Conservation (phyloP, 2,797 vertebrate genomes). For the Muraenolepis orangiensis region DNA sequence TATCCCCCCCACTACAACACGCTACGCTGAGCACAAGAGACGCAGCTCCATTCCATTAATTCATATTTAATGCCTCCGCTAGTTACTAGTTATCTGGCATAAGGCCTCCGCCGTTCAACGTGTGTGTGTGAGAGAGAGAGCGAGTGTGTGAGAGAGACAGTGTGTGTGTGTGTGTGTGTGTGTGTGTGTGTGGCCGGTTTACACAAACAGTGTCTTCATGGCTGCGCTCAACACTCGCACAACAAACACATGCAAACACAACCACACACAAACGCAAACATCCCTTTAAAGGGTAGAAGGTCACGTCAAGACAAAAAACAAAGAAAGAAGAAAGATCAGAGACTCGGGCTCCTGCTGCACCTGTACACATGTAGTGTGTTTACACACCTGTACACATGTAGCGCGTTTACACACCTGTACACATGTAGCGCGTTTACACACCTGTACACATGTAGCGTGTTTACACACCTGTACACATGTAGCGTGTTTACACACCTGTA, state of each 20-base stretch:
- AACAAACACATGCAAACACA: neutral
- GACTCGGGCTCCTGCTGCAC: conserved; percentile 46
- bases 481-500: conserved; percentile 70
- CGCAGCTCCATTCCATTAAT: conserved; percentile 73
- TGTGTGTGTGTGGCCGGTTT: neutral
- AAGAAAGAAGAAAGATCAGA: too few species aligned
- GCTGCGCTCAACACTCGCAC: neutral
- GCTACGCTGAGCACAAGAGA: conserved; percentile 66
- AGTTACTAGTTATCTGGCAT: conserved; percentile 43
- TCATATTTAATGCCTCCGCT: conserved; percentile 72
- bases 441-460: conserved; percentile 65
- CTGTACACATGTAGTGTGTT: conserved; percentile 66
- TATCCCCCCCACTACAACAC: conserved; percentile 47
- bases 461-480: conserved; percentile 69
- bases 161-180: too few species aligned
- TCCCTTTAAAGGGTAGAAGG: conserved; percentile 31
- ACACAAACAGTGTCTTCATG: conserved; percentile 23
- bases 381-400: conserved; percentile 68
- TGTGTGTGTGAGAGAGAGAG: conserved; percentile 21
- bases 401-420: conserved; percentile 70
- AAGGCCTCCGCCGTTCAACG: conserved; percentile 38
- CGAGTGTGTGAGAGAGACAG: too few species aligned
- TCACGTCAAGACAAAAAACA: conserved; percentile 2
- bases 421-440: conserved; percentile 69
- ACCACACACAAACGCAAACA: too few species aligned